phyloP scores from a whole-genome alignment of 2,888 invertebrate species.

The Phaedon cochleariae region DNA sequence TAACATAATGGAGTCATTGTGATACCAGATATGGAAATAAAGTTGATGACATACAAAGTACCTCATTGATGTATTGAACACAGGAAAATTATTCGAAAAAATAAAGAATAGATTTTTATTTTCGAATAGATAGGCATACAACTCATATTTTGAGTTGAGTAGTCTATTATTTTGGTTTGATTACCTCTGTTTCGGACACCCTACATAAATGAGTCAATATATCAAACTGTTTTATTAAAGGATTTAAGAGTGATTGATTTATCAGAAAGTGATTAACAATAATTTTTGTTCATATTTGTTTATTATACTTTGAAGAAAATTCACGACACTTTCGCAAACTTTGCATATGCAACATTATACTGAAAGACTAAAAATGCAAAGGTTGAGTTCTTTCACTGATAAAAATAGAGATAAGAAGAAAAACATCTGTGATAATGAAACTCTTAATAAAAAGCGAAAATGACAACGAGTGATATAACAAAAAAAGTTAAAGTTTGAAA shows the following conservation, averaged over 20 bases:
- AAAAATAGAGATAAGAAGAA: conserved; percentile 56
- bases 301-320: conserved; percentile 2
- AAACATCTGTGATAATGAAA: conserved; percentile 64
- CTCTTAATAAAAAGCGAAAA: conserved; percentile 35
- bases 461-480: conserved; percentile 39
- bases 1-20: too few species aligned
- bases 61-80: too few species aligned
- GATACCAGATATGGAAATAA: too few species aligned
- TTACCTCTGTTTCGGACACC: too few species aligned
- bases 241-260: too few species aligned
- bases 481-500: conserved; percentile 22
- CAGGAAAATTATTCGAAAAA: too few species aligned
- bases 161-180: too few species aligned
- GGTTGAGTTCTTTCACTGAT: conserved; percentile 35
- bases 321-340: conserved; percentile 34
- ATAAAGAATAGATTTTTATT: too few species aligned
- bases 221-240: not conserved
- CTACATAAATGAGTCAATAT: not conserved
- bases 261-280: not conserved
- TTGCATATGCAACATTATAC: conserved; percentile 33
- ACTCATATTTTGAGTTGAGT: too few species aligned
- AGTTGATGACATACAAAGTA: too few species aligned
- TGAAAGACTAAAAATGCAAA: conserved; percentile 33
- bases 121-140: too few species aligned
- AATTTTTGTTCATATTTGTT: not conserved